Base-by-base conservation (phyloP, 2,888 invertebrate species). In the Idaea dimidiata region DNA sequence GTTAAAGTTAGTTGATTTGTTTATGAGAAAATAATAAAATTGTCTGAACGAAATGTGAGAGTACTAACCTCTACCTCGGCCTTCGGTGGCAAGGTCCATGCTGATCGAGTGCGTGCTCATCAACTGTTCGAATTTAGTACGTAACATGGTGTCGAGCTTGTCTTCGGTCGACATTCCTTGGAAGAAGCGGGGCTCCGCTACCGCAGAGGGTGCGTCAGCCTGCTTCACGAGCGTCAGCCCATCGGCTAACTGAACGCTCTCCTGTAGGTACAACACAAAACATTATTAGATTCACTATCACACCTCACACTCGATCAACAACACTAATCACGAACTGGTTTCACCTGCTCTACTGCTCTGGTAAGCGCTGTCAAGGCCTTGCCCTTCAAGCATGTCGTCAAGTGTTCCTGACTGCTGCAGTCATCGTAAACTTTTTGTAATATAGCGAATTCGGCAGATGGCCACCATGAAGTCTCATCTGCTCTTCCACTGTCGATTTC, bases 71-170 rank as follows among this genome's bases (percentile, higher is more conserved):
- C 87, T 88, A 76, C 91, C 91, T 86, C 93, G 87, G 73, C 91
- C 93, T 83, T 93, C 93, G 61, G 88, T 83, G 53, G 84, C 88
- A 66, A 95, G 90, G 76, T 95, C 95, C 82, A 95, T 89, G 62
- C 94, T 94, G 59, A 96, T 84, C 54, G 94, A 93, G 83, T 96
- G 95, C 1, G 95, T 94, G 70, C 94, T 93, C 78, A 95, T 87
- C 69, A 96, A 91, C 71, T 94, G 94, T 78, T 94, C 93, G 69
- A 94, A 88, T 73, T 94, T 92, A 62, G 83, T 84, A 60, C 87
- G 87, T 68, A 94, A 82, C 82, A 93, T 87, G 61, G 87, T 83
- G 71, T 93, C 93, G 74, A 93, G 80, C 78, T 93, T 93, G 75
- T 94, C 94, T 72, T 94, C 86, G 24, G 91, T 87, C 57, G 93